phyloP scores from a whole-genome alignment of 30 jellyfish, hydroid and myxozoan species.

The Turritopsis rubra region DNA sequence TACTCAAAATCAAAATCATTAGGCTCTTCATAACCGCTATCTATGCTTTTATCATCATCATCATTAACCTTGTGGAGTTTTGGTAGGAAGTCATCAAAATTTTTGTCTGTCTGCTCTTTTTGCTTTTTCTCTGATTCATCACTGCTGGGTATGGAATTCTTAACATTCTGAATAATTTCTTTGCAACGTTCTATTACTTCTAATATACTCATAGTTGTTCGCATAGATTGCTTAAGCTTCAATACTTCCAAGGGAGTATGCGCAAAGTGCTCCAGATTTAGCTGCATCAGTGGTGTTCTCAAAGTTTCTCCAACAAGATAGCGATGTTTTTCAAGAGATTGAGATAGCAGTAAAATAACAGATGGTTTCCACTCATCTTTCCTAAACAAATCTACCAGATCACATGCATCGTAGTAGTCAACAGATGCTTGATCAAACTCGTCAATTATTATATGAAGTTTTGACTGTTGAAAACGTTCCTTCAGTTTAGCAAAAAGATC shows the following conservation, averaged over 20 bases:
- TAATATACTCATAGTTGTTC: neutral
- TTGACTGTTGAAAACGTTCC: neutral
- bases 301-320: neutral
- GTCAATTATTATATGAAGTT: neutral
- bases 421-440: neutral
- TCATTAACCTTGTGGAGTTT: neutral
- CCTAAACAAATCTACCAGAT: neutral
- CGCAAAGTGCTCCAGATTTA: neutral
- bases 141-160: neutral
- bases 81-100: neutral
- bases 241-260: neutral
- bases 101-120: neutral
- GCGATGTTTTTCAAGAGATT: neutral
- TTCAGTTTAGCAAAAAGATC: neutral
- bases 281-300: neutral
- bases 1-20: neutral
- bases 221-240: neutral
- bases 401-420: neutral
- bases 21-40: neutral
- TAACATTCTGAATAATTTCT: neutral
- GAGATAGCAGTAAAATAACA: neutral
- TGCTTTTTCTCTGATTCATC: neutral
- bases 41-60: neutral
- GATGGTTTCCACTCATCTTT: neutral
- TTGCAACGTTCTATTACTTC: neutral